These are phyloP conservation scores for Halictus quadricinctus DNA, from an alignment of 2,888 invertebrate genomes.

Conservation along the genomic window DNA sequence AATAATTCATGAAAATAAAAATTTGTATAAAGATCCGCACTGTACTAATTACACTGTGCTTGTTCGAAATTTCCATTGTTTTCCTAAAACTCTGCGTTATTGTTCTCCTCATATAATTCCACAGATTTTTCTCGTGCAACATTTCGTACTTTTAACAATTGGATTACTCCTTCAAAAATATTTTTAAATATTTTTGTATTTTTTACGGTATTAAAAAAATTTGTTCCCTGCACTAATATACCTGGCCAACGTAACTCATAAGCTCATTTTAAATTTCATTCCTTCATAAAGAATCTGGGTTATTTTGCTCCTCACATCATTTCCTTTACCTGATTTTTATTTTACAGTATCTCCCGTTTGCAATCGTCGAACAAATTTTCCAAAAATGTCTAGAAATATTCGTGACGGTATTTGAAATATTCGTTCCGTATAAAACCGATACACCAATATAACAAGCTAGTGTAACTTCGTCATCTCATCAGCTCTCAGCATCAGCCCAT, in stretches of 20 bases:
- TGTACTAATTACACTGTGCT: background rate
- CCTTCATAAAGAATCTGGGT: background rate
- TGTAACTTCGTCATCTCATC: background rate
- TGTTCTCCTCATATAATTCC: too few relatives aligned
- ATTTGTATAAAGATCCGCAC: background rate
- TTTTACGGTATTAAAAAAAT: background rate
- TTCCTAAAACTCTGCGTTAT: background rate
- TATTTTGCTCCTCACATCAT: background rate
- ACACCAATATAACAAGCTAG: background rate
- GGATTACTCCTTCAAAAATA: background rate
- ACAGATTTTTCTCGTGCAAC: background rate
- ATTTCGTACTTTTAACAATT: background rate
- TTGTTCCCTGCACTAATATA: background rate
- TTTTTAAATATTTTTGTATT: background rate
- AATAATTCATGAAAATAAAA: background rate
- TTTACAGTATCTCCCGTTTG: background rate
- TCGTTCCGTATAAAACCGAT: background rate
- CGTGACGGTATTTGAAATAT: background rate
- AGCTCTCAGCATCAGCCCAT: background rate
- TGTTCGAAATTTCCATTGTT: background rate
- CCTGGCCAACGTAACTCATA: background rate
- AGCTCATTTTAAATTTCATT: background rate
- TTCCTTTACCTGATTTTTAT: background rate
- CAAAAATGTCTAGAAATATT: background rate
- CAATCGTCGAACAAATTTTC: background rate